These are phyloP conservation scores for Sylvilagus bachmani DNA, from an alignment of 2,113 vertebrate species.

Conservation along the genomic window DNA sequence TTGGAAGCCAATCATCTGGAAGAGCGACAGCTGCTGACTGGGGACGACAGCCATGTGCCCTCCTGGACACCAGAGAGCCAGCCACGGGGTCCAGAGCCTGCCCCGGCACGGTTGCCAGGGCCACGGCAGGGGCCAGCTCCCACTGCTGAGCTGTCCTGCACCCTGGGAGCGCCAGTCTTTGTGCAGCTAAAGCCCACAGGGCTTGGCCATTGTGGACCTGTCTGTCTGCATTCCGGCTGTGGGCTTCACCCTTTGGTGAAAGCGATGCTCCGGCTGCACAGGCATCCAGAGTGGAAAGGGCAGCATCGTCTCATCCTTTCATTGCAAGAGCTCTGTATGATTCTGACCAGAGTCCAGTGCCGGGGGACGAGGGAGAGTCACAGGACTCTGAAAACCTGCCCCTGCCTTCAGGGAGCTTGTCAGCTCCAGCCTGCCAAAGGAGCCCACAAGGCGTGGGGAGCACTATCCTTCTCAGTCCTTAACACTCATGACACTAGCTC, in stretches of 20 bases:
- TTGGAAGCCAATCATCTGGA: background rate
- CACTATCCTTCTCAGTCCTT: background rate
- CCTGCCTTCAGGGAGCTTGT: background rate
- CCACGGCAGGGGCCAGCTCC: background rate
- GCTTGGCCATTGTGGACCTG: conserved; percentile 55
- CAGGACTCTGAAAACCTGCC: background rate
- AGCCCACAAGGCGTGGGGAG: background rate
- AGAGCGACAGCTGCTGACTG: background rate
- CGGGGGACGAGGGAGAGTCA: background rate
- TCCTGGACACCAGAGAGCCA: background rate
- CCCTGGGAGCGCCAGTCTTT: background rate
- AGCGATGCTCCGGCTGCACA: background rate
- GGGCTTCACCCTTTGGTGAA: conserved; percentile 33
- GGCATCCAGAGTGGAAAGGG: background rate
- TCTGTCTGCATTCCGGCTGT: conserved; percentile 58
- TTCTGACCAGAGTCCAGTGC: background rate
- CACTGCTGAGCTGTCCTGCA: conserved; percentile 2
- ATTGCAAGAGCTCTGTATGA: background rate
- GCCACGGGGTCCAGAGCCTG: background rate
- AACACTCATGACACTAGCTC: background rate
- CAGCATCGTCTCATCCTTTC: background rate
- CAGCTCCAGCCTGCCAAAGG: background rate
- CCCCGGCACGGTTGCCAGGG: background rate
- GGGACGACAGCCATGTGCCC: background rate
- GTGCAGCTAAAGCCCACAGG: conserved; percentile 2